phyloP scores from a whole-genome alignment of 92 coral and sea anemone genomes.

The Ricordea florida region DNA sequence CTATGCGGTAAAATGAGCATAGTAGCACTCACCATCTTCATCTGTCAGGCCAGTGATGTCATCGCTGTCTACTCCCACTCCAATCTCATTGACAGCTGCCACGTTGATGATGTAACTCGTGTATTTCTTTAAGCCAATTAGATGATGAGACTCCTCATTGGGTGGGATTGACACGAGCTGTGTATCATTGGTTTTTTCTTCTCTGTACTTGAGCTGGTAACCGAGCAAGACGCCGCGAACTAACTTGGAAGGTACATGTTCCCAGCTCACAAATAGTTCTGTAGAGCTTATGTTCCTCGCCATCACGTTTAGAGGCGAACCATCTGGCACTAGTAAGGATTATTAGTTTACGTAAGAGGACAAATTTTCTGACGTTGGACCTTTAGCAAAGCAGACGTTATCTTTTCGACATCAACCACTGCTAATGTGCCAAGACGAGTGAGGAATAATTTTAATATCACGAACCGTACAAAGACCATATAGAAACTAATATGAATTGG shows the following conservation, averaged over 20 bases:
- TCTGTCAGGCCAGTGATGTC: conserved; percentile 49
- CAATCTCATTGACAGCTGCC: conserved; percentile 87
- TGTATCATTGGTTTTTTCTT: conserved; percentile 1
- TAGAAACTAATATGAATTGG: too few relatives aligned
- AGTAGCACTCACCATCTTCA: conserved; percentile 73
- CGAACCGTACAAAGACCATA: too few relatives aligned
- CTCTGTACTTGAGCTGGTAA: conserved; percentile 43
- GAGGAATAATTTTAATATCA: too few relatives aligned
- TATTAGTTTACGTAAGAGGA: not conserved
- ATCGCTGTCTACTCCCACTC: conserved; percentile 77
- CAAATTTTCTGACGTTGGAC: too few relatives aligned
- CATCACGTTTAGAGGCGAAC: conserved; percentile 64
- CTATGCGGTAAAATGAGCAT: too few relatives aligned
- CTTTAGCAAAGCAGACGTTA: too few relatives aligned
- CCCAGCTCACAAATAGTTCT: conserved; percentile 80
- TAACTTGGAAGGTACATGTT: conserved; percentile 28
- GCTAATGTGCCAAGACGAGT: too few relatives aligned
- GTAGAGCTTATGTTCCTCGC: conserved; percentile 85
- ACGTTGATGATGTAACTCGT: conserved; percentile 68
- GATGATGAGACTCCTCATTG: conserved; percentile 21
- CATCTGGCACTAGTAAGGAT: conserved; percentile 68
- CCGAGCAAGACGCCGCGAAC: conserved; percentile 66
- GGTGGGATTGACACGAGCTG: conserved; percentile 35
- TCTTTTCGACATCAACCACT: too few relatives aligned
- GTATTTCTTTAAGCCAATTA: conserved; percentile 66